Base-by-base conservation (phyloP, 2,113 vertebrate species). In the Polypterus bichir region DNA sequence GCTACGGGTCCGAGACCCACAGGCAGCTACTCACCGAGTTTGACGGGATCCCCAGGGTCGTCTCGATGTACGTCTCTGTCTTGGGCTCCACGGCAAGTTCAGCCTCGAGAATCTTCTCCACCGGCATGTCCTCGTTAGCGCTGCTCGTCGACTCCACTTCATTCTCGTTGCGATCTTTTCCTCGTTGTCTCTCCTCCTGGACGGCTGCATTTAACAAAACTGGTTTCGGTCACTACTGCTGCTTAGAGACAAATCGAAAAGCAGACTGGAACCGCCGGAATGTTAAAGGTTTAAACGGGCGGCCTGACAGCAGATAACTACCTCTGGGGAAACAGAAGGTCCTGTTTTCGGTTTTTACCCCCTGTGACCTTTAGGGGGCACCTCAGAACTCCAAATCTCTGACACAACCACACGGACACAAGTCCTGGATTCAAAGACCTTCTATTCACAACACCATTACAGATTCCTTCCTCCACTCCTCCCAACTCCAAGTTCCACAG, bases 71-170 rank as follows among this genome's bases (percentile, higher is more conserved):
- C 0, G 93, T 95, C 82, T 98, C 95, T 0, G 92, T 97, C 85
- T 97, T 99, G 79, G 96, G 96, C 73, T 99, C 96, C 59, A 99
- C 96, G 0, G 96, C 95, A 1, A 94, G 87, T 70, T 99, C 96
- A 0, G 96, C 96, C 63, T 97, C 96, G 76, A 99, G 81, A 65
- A 99, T 92, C 87, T 95, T 99, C 77, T 99, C 95, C 79, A 99
- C 96, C 0, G 96, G 96, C 96, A 99, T 98, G 86, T 98, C 96
- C 79, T 98, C 95, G 0, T 93, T 97, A 68, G 85, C 91, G 2
- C 88, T 90, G 81, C 93, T 91, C 48, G 88, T 92, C 0, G 92
- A 93, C 77, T 98, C 94, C 68, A 92, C 93, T 77, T 97, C 96
- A 0, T 79, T 94, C 83, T 99, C 95, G 0, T 75, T 92, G 48